Evolutionary conservation across 1,140 invertebrate genomes (phyloP).

Genomic region (Akabosia matsudoensis): DNA sequence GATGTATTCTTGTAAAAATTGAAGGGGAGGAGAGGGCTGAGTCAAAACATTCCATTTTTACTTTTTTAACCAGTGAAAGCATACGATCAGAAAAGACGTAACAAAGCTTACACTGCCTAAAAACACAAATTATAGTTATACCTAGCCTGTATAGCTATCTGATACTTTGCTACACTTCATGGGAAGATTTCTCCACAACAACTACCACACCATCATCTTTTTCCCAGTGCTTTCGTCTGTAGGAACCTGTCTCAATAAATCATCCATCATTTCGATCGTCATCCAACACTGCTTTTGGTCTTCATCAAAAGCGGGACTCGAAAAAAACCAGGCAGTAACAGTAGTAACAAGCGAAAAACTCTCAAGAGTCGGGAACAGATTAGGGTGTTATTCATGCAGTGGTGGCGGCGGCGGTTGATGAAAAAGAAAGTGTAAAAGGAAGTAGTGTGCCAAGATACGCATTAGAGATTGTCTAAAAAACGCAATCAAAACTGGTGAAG

Average conservation of each 20-base stretch:
- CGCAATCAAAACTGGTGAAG: not conserved
- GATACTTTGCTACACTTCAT: not conserved
- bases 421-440: not conserved
- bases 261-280: slow-evolving; percentile 5
- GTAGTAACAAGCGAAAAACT: not conserved
- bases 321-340: not conserved
- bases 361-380: no score
- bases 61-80: no score
- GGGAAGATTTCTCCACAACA: not conserved
- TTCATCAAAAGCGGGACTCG: not conserved
- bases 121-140: no score
- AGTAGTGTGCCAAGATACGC: not conserved
- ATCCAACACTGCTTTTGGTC: not conserved
- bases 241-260: slow-evolving; percentile 18
- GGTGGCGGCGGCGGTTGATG: not conserved
- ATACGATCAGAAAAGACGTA: no score
- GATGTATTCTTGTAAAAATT: no score
- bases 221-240: not conserved
- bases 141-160: no score
- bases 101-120: no score
- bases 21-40: no score
- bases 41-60: no score
- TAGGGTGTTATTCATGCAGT: not conserved
- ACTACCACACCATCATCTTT: not conserved
- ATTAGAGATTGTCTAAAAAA: not conserved